A percentile compares a stretch with the other conserved stretches of the same genome.
phyloP scores from a whole-genome alignment of 2,888 invertebrate genomes.

The Tetropium fuscum region DNA sequence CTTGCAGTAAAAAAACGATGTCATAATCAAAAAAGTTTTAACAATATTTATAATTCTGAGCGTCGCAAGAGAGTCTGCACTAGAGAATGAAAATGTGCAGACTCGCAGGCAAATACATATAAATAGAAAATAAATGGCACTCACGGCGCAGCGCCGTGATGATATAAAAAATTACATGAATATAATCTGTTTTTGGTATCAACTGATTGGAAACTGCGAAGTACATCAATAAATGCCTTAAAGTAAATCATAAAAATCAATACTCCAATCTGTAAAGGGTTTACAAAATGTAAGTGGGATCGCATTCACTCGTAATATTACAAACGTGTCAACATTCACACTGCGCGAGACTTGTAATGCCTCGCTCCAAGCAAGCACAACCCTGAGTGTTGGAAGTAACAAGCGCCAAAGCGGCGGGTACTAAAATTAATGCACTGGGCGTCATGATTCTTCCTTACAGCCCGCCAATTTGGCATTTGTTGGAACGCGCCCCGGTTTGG shows the following conservation, averaged over 20 bases:
- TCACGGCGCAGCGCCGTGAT: constrained; percentile 53
- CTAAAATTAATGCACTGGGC: constrained; percentile 41
- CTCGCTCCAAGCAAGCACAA: constrained; percentile 47
- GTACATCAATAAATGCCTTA: constrained; percentile 62
- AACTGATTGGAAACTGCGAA: constrained; percentile 56
- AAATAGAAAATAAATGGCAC: constrained; percentile 59
- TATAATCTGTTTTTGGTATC: constrained; percentile 53
- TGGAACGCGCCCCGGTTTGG: constrained; percentile 50
- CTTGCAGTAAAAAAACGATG: constrained; percentile 55
- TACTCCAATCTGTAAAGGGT: constrained; percentile 51
- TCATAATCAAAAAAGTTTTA: constrained; percentile 51
- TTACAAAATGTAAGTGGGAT: constrained; percentile 44
- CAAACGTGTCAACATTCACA: constrained; percentile 46
- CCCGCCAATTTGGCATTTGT: constrained; percentile 49
- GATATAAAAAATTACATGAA: constrained; percentile 32
- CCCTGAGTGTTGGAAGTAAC: constrained; percentile 58
- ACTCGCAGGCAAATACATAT: constrained; percentile 43
- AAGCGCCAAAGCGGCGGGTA: constrained; percentile 49
- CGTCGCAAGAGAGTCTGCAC: constrained; percentile 35
- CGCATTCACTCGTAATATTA: constrained; percentile 46
- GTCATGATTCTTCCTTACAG: constrained; percentile 24
- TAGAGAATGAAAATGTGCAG: constrained; percentile 37
- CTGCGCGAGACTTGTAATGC: constrained; percentile 41
- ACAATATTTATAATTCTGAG: constrained; percentile 46
- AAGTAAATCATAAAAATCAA: constrained; percentile 54